Conservation (phyloP, 1,140 invertebrate species). For the Tetranychus urticae region DNA sequence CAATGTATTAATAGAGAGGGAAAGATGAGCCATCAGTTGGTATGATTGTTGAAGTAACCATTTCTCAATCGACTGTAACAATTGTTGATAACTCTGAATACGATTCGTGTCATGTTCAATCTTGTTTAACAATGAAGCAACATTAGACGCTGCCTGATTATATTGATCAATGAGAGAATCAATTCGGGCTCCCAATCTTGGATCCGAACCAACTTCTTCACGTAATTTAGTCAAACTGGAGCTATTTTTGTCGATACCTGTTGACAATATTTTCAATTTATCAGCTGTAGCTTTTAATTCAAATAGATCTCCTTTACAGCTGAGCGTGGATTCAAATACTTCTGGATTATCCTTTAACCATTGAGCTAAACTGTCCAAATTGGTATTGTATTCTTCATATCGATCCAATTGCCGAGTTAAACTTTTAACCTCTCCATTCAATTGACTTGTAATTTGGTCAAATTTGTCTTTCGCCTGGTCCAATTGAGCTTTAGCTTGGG, state of each 20-base stretch:
- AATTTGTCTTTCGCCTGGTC: neutral
- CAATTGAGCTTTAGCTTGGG: neutral
- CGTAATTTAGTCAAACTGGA: constrained; percentile 16
- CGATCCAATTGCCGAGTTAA: neutral
- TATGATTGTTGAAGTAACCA: constrained; percentile 84
- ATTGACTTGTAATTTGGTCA: neutral
- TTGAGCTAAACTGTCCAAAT: neutral
- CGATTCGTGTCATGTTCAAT: constrained; percentile 42
- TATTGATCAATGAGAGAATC: neutral
- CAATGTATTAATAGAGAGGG: constrained; percentile 58
- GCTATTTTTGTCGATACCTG: constrained; percentile 16
- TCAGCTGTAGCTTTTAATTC: neutral
- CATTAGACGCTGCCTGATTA: neutral
- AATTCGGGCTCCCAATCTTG: neutral
- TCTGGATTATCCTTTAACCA: neutral
- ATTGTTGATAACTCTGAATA: constrained; percentile 61
- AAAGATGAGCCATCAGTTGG: constrained; percentile 85
- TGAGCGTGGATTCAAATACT: neutral
- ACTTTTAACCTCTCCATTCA: neutral
- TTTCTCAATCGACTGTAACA: constrained; percentile 76
- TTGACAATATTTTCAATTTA: constrained; percentile 12
- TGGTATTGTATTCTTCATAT: neutral
- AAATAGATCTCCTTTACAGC: neutral
- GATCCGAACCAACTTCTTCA: constrained; percentile 24
- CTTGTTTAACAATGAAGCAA: neutral